Base-by-base conservation (phyloP, 1,140 invertebrate genomes). In the Physella acuta region DNA sequence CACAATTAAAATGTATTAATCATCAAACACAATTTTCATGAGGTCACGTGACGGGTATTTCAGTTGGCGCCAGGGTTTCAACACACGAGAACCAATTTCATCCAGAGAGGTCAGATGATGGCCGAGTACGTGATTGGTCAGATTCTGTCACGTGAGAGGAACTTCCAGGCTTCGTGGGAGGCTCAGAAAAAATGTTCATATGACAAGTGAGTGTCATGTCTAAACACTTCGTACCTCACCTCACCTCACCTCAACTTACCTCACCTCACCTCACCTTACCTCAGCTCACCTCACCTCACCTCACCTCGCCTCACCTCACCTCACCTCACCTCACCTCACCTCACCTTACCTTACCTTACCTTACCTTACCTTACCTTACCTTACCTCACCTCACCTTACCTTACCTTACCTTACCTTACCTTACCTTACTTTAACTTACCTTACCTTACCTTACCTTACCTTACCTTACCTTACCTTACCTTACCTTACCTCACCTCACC, bases 111-210 rank as follows among this genome's bases (percentile, higher is more conserved):
- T 3, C 62, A 64, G 34, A 52, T 64, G 49, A 64, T 64, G 62
- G 62, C 26, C 2, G 62, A 64, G 28, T 64, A 64, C 44, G 39
- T 49, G 8, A 52, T 64, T 52, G 62, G 44, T 49, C 62, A 64
- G 20, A 64, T 64, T 28, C 14, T 64, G 30, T 14, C 49, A 3
- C 62, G 62, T 33, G 62, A 64, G 33, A 64, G 62, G n/a, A 8
- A 33, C 5, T 64, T 64, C 17, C 14, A 33, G 4, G 1, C 31
- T 2, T 24, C 2, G 26, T 2, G 11, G 16, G 62, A 64, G 17
- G 4, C 17, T 3, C 62, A 64, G 51, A 51, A 52, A 33, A 44
- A 20, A 20, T 8, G 8, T 11, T 8, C 8, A 8, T 44, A 44
- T 20, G 28, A 60, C 58, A 33, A 14, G 28, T 30, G 14, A 16